Conservation (phyloP, 92 coral and sea anemone genomes). For the Zoanthus sansibaricus region DNA sequence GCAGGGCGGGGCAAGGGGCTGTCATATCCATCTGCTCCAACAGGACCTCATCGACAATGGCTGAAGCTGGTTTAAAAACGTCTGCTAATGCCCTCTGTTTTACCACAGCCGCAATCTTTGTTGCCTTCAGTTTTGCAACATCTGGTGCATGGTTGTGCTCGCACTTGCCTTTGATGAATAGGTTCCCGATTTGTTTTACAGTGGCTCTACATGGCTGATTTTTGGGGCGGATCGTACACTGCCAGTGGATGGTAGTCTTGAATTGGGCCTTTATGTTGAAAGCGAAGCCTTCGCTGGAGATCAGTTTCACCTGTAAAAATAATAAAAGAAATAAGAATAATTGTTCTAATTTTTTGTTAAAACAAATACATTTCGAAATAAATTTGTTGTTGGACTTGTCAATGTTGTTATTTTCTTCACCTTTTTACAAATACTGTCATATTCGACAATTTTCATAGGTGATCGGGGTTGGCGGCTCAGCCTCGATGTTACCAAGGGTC, state of each 20-base stretch:
- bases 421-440: constrained; percentile 11
- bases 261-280: background rate
- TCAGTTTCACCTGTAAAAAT: constrained; percentile 27
- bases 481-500: constrained; percentile 18
- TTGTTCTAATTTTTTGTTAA: too few species aligned
- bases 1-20: constrained; percentile 35
- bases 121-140: background rate
- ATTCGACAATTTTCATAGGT: constrained; percentile 26
- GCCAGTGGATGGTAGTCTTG: constrained; percentile 19
- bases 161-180: constrained; percentile 17
- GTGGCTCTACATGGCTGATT: background rate
- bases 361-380: too few species aligned
- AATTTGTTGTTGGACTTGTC: background rate
- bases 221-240: constrained; percentile 1
- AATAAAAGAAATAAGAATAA: too few species aligned
- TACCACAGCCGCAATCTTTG: constrained; percentile 9
- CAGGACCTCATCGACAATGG: constrained; percentile 19
- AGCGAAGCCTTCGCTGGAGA: background rate
- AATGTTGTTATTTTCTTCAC: background rate
- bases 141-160: constrained; percentile 18
- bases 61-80: constrained; percentile 3
- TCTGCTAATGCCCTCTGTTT: constrained; percentile 13
- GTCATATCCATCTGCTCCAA: constrained; percentile 14
- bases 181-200: background rate
- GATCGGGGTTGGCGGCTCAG: background rate